Base-by-base conservation (phyloP, 2,113 vertebrate species). In the Tupaia chinensis region DNA sequence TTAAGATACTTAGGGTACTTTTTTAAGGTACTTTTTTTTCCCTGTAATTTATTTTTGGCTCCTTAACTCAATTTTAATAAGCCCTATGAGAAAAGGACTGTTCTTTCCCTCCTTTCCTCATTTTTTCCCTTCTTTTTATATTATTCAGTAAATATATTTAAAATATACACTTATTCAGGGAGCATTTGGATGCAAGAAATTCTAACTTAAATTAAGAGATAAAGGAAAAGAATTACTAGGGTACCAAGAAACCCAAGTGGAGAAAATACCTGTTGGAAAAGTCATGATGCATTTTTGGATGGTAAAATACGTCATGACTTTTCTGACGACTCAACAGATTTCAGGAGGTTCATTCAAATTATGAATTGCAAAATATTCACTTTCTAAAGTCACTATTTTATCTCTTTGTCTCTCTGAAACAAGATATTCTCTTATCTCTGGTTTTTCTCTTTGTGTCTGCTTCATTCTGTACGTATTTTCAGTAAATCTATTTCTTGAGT, bases 41-140 rank as follows among this genome's bases (percentile, higher is more conserved):
- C 76, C 23, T 81, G 3, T 34, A 22, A 76, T 91, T 83, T 90
- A 66, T 87, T 80, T 92, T 91, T 87, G 54, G n/a, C 29, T 91
- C 9, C 14, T 7, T 9, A 87, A 17, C 17, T 83, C 80, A 19
- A 79, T 84, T 95, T 94, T 81, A n/a, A 79, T 60, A 87, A 82
- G 32, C 17, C 1, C 20, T 53, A 1, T 70, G 13, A 85, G 17
- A 32, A 69, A 77, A 65, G 27, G 29, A 78, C 0, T 7, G 70
- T 76, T 89, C 17, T 65, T 22, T 20, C 9, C 14, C 27, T n/a
- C 34, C 60, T 78, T 89, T 61, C 14, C 80, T 84, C 6, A 15
- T 5, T 27, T 56, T 27, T 63, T 79, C 2, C 11, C n/a, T 44
- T 56, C 3, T 11, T 34, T 2, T 8, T 29, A 1, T 22, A 12